Conservation (phyloP, 2,113 vertebrate species). For the crab-eating macaque (Macaca fascicularis) region T2T-MFA8v1.1 NC_088379.1:50197501-50198000, state of each 20-base stretch:
- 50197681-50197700: conserved; percentile 22
- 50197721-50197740: background rate
- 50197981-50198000: no score
- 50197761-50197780: background rate
- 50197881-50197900: no score
- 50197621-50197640: background rate
- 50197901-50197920: no score
- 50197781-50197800: no score
- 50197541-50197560: background rate
- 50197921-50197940: no score
- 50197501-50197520: background rate
- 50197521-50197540: background rate
- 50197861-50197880: no score
- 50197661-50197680: background rate
- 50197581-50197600: background rate
- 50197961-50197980: no score
- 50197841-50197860: no score
- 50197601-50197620: background rate
- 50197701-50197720: background rate
- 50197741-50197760: background rate
- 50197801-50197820: no score
- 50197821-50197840: no score
- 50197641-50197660: background rate
- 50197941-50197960: no score
- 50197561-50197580: background rate